A percentile compares a stretch with the other conserved stretches of the same genome.
Evolutionary conservation across 2,888 invertebrate genomes (phyloP).

Genomic region (Alloscopus bannaensis): DNA sequence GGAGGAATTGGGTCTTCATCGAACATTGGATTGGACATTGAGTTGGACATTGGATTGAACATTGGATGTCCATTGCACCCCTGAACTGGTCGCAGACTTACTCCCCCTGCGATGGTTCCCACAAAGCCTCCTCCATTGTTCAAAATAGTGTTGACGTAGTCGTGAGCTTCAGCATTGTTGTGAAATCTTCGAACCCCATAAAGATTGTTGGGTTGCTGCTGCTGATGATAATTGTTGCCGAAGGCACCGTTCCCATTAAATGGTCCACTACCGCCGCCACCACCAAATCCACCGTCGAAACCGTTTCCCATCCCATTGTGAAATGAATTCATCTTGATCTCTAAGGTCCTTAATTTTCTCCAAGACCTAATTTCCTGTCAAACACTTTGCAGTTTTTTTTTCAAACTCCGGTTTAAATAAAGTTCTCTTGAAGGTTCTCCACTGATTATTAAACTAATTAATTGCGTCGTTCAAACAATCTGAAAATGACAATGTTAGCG

Average conservation of each 20-base stretch:
- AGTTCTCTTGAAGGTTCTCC: too few relatives aligned
- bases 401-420: neutral
- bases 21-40: neutral
- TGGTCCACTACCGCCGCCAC: neutral
- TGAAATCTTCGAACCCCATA: slow-evolving; percentile 12
- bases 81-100: too few relatives aligned
- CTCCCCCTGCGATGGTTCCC: slow-evolving; percentile 11
- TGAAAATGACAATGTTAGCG: too few relatives aligned
- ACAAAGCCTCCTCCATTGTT: neutral
- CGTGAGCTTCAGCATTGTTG: slow-evolving; percentile 1
- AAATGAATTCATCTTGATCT: too few relatives aligned
- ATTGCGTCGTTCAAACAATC: too few relatives aligned
- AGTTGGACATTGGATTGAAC: slow-evolving; percentile 12
- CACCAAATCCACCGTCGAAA: neutral
- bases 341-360: too few relatives aligned
- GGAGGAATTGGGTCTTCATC: neutral
- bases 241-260: neutral
- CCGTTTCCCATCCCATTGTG: too few relatives aligned
- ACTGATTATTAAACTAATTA: too few relatives aligned
- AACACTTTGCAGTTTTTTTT: neutral
- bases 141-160: slow-evolving; percentile 8
- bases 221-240: too few relatives aligned
- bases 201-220: neutral
- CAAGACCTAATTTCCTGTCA: neutral
- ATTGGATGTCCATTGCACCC: too few relatives aligned